Evolutionary conservation across 1,140 invertebrate species (phyloP).

Genomic region (Trachymyrmex cornetzi): DNA sequence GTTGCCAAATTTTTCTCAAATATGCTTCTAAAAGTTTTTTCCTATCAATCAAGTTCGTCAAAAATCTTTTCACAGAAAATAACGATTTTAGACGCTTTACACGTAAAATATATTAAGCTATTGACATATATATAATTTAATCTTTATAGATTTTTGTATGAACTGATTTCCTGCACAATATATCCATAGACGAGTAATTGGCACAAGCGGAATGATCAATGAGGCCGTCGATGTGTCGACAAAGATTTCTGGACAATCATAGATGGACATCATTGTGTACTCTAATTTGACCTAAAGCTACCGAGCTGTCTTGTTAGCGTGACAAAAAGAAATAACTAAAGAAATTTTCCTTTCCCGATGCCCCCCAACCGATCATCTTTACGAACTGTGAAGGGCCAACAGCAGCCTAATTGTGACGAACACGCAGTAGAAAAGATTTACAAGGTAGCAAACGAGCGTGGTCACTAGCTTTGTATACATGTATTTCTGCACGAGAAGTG

Average conservation of each 20-base stretch:
- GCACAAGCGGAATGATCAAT: slow-evolving; percentile 15
- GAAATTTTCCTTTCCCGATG: slow-evolving; percentile 2
- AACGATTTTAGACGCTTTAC: neutral
- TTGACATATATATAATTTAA: neutral
- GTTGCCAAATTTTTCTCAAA: neutral
- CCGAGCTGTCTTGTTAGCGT: slow-evolving; percentile 45
- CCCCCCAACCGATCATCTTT: neutral
- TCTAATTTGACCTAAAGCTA: slow-evolving; percentile 31
- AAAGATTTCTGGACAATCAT: slow-evolving; percentile 21
- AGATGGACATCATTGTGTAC: slow-evolving; percentile 23
- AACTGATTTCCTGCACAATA: slow-evolving; percentile 23
- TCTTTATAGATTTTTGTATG: slow-evolving; percentile 6
- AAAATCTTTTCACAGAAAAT: neutral
- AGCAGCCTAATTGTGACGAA: slow-evolving; percentile 54
- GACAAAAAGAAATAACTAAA: slow-evolving; percentile 52
- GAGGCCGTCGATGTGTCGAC: neutral
- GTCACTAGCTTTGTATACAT: slow-evolving; percentile 47
- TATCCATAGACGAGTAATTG: slow-evolving; percentile 43
- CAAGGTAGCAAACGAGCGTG: slow-evolving; percentile 59
- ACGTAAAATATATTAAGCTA: slow-evolving; percentile 6
- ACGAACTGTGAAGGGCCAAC: slow-evolving; percentile 32
- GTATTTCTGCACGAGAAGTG: slow-evolving; percentile 38
- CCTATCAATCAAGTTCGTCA: neutral
- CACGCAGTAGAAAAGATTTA: slow-evolving; percentile 51
- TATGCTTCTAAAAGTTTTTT: neutral